Evolutionary conservation across 2,888 invertebrate genomes (phyloP), one percentile per base, ranked within the genome.

Genomic region (Slavum lentiscoides): DNA sequence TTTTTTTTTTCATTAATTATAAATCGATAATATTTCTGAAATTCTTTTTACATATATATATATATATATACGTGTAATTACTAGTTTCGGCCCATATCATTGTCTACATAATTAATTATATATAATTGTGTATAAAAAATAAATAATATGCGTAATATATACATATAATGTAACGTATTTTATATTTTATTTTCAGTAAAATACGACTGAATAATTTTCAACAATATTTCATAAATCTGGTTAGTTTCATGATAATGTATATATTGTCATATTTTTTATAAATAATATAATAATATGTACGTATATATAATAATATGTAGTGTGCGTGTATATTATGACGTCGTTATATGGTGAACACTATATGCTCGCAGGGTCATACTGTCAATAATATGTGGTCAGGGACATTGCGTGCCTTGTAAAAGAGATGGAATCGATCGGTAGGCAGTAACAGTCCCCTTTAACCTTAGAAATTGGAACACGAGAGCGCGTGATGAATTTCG

Each of bases 381-480:
- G 68, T 75, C 58, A 75, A 67, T 67, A 68, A 61, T 76, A 61
- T 77, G 39, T 80, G 72, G 66, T 80, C 72, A 80, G 80, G 72
- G 72, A 80, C 64, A 58, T 66, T 39, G 64, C 66, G 30, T n/a
- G 70, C 39, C 23, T 61, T 53, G 4, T 30, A 53, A 19, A 23
- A 80, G 55, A 72, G 39, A 80, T 53, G 17, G 55, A 77, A 77
- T 72, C 64, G 80, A 72, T 80, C 23, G 80, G 58, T 62, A 64
- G 21, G 58, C 64, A 72, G 30, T 23, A 58, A n/a, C 15, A 58
- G n/a, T 66, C 43, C 30, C 43, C 9, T 30, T 68, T 59, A 30
- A 76, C 75, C 49, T 67, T 76, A 67, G 15, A 59, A 68, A 49
- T 49, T 49, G 4, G 13, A 19, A 55, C 55, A 6, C 43, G 68